Evolutionary conservation across 53 echinoderm and acorn worm species (phyloP).

Genomic region (Luidia sarsii): DNA sequence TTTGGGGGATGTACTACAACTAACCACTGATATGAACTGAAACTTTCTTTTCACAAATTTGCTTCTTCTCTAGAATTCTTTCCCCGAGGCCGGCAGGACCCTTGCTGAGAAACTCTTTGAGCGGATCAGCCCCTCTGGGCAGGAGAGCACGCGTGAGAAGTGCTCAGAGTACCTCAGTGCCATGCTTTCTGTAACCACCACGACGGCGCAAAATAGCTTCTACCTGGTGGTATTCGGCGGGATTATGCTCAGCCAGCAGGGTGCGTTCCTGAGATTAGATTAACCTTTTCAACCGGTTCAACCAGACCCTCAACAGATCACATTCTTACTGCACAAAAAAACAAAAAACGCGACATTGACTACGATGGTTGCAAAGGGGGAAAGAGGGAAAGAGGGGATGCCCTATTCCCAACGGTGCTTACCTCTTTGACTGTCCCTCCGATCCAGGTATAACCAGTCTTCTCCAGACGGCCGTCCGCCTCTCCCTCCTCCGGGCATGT

Average conservation of each 20-base stretch:
- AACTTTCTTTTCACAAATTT: not conserved
- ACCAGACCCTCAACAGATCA: too few relatives aligned
- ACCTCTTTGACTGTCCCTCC: too few relatives aligned
- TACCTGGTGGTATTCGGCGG: slow-evolving; percentile 20
- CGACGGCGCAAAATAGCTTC: slow-evolving; percentile 14
- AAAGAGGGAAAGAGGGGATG: too few relatives aligned
- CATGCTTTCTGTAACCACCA: not conserved
- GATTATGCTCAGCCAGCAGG: not conserved
- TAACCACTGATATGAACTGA: too few relatives aligned
- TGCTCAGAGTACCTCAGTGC: not conserved
- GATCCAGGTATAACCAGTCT: slow-evolving; percentile 3
- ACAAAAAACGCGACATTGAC: too few relatives aligned
- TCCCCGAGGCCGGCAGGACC: slow-evolving; percentile 8
- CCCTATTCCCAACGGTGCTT: too few relatives aligned
- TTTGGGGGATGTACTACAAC: too few relatives aligned
- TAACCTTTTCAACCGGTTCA: too few relatives aligned
- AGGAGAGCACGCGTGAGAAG: not conserved
- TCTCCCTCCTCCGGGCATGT: not conserved
- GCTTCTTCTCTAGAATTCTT: slow-evolving; percentile 25
- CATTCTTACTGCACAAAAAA: too few relatives aligned
- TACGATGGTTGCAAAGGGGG: too few relatives aligned
- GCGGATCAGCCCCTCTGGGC: not conserved
- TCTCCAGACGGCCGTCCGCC: slow-evolving; percentile 2
- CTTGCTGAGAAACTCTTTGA: slow-evolving; percentile 10
- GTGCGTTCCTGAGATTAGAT: not conserved